Evolutionary conservation across 2,888 invertebrate genomes (phyloP), one percentile per base, ranked within the genome.

Genomic region (Sabatieria punctata): DNA sequence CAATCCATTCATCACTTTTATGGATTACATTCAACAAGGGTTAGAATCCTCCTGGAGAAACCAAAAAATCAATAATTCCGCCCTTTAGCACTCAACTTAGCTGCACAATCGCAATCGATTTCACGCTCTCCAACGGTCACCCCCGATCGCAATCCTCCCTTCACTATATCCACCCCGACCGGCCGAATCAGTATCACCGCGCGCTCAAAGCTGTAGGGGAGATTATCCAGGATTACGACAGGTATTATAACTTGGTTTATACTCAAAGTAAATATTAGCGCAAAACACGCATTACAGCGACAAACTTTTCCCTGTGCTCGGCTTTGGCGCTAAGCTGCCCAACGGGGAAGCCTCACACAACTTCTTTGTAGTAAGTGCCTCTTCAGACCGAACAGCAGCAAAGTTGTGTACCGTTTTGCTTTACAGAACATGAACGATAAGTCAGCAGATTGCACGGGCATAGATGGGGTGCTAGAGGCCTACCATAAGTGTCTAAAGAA

Each of bases 371-470:
- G 38, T 38, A 38, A 38, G 38, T n/a, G 11, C 6, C 8, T 38
- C 15, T 30, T 30, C 8, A 30, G 15, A 30, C 8, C 15, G 30
- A 8, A 30, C 30, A 11, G 30, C 15, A 15, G 15, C 8, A 30
- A 30, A 15, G 30, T 8, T 11, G 8, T 8, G 8, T 11, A 30
- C 15, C 8, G 8, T 45, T 23, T 19, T 21, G 13, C 15, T 26
- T 38, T 44, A 8, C 57, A 68, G 64, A 75, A 74, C 58, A 66
- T 73, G 51, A 64, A 70, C 53, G 65, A 68, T 0, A 59, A 60
- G 25, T 71, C 71, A 59, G 74, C 75, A 1, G 73, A 68, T 56
- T 71, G 70, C 53, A 49, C 60, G 43, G 66, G 68, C 37, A 63
- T 71, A 36, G 55, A 60, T 49, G 72, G 73, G 30, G 68, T 74